Conservation (phyloP, 2,888 invertebrate species). For the Saturnia japonica region DNA sequence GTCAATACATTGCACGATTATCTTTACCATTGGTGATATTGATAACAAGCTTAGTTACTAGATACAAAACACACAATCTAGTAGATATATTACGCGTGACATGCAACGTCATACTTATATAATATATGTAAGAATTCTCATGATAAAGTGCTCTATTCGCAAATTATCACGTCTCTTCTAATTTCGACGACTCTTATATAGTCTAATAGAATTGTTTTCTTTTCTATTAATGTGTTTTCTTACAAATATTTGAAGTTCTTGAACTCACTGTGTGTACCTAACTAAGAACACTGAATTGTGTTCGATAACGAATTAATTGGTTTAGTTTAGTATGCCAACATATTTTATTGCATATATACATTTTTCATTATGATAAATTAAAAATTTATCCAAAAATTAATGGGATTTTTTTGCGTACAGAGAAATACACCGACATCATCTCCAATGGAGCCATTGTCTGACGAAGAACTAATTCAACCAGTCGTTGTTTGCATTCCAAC, state of each 20-base stretch:
- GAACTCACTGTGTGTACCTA: neutral
- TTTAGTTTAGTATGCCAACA: neutral
- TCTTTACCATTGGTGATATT: slow-evolving; percentile 48
- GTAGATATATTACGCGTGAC: slow-evolving; percentile 21
- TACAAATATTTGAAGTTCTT: neutral
- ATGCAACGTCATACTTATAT: slow-evolving; percentile 23
- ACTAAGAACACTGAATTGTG: too few relatives aligned
- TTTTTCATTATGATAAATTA: too few relatives aligned
- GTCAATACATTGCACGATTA: slow-evolving; percentile 50
- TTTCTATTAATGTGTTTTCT: neutral
- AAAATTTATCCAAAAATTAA: too few relatives aligned
- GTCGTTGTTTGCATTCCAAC: neutral
- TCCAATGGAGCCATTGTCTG: neutral
- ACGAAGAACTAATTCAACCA: neutral
- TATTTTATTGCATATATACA: too few relatives aligned
- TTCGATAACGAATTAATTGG: too few relatives aligned
- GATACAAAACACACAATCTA: slow-evolving; percentile 25
- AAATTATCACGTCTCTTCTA: slow-evolving; percentile 7
- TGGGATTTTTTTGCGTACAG: neutral
- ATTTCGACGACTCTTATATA: neutral
- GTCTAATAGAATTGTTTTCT: slow-evolving; percentile 3
- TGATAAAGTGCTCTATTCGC: slow-evolving; percentile 7
- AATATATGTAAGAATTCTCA: slow-evolving; percentile 5
- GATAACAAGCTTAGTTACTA: slow-evolving; percentile 41
- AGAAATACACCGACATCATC: neutral